Evolutionary conservation across 2,797 vertebrate genomes (phyloP).

Genomic region (Xyrichtys novacula): DNA sequence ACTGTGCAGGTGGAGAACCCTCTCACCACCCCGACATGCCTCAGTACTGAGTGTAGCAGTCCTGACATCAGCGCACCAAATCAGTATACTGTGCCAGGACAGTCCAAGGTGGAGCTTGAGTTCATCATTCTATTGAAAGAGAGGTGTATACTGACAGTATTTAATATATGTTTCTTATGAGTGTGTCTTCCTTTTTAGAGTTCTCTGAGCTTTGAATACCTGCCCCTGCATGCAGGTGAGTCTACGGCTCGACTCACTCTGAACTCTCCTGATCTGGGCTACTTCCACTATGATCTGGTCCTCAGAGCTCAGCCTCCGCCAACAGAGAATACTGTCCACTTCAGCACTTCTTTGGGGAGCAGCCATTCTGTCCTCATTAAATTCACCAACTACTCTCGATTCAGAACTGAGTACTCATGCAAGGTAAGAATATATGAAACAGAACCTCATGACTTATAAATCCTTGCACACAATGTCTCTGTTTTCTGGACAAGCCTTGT

Average conservation of each 20-base stretch:
- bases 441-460: background rate
- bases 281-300: slow-evolving; percentile 87
- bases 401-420: slow-evolving; percentile 86
- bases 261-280: slow-evolving; percentile 84
- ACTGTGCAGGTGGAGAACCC: slow-evolving; percentile 88
- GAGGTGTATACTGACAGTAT: background rate
- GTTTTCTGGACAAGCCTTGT: background rate
- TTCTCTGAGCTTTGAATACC: slow-evolving; percentile 87
- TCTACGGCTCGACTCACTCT: slow-evolving; percentile 80
- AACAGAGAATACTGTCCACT: slow-evolving; percentile 85
- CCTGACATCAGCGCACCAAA: slow-evolving; percentile 82
- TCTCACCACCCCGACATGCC: slow-evolving; percentile 71
- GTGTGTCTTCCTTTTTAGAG: slow-evolving; percentile 71
- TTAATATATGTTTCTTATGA: background rate
- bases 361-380: slow-evolving; percentile 80
- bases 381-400: slow-evolving; percentile 87
- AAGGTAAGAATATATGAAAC: slow-evolving; percentile 76
- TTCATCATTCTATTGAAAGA: background rate
- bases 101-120: slow-evolving; percentile 82
- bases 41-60: slow-evolving; percentile 85
- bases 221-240: slow-evolving; percentile 85
- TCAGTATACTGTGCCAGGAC: slow-evolving; percentile 84
- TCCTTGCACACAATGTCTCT: background rate
- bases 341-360: slow-evolving; percentile 85
- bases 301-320: slow-evolving; percentile 82